Base-by-base conservation (phyloP, 2,888 invertebrate genomes). In the Drosophila neonasuta region DNA sequence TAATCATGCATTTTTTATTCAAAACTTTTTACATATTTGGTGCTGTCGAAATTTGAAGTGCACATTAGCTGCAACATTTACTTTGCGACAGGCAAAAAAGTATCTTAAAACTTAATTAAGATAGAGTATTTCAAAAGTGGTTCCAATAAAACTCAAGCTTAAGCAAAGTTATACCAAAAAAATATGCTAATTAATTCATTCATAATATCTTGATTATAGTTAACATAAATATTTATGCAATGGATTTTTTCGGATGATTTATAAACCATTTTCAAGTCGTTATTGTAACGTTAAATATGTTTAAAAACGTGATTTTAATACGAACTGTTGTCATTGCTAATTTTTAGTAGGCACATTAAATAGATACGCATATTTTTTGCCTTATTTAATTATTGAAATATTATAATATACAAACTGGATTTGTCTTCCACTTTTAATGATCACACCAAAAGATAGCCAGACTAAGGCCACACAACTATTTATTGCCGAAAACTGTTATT, bases 191-290 rank as follows among this genome's bases (percentile, higher is more conserved):
- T 56, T 42, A 7, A 30, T 13, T 34, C 36, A 36, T 36, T n/a
- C 36, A 36, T 8, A 8, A 44, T 13, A 30, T 29, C 15, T 36
- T 54, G 54, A 30, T 29, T 39, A 49, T 44, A 36, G 17, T 15
- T 24, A 45, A n/a, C 24, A 52, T 52, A 44, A n/a, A 59, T 49
- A 61, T 60, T 46, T 36, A 54, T 60, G 48, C 44, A 52, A 48
- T 34, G 45, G 46, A 50, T 57, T 64, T 6, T 20, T 24, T 65
- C 20, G 9, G n/a, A 15, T 17, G 39, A 49, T 15, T 52, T 48
- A 32, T 11, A 8, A 10, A 44, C 32, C n/a, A 36, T 24, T 57
- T 46, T 41, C 5, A 32, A 20, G 30, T 42, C 30, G 42, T 30
- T 24, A 34, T 13, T 41, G 50, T 32, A 24, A 51, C 45, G 24